Percentiles rank a stretch among this genome's conserved stretches.
Evolutionary conservation across 2,888 invertebrate species (phyloP).

Genomic region (Polymixis lichenea): DNA sequence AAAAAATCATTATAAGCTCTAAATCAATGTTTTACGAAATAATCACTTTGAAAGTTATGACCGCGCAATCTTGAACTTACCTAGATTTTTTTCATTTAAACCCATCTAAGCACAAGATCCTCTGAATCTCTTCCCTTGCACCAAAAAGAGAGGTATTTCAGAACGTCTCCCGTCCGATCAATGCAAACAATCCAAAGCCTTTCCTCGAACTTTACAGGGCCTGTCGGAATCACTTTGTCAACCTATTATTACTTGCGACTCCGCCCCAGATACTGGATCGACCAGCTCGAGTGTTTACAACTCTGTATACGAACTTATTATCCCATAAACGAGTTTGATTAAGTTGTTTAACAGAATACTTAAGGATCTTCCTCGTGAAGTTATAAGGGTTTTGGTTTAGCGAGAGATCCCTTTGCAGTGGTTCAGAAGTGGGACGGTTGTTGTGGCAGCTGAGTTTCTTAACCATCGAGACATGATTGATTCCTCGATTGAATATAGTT

Average conservation of each 20-base stretch:
- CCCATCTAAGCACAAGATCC: background rate
- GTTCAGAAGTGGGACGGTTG: background rate
- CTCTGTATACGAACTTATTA: constrained; percentile 54
- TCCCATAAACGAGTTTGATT: constrained; percentile 58
- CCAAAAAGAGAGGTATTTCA: background rate
- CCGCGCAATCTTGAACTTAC: no score
- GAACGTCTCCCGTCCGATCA: constrained; percentile 40
- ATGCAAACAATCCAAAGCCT: constrained; percentile 63
- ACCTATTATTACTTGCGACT: constrained; percentile 61
- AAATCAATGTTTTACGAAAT: no score
- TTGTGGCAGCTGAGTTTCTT: background rate
- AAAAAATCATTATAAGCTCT: no score
- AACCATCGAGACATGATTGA: background rate
- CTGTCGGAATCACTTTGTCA: constrained; percentile 63
- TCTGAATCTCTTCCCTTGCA: constrained; percentile 16
- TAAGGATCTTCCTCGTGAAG: constrained; percentile 37
- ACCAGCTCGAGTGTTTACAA: constrained; percentile 45
- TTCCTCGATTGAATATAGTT: background rate
- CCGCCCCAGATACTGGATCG: constrained; percentile 35
- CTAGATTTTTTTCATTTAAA: background rate
- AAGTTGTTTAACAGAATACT: constrained; percentile 54
- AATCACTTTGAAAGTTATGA: no score
- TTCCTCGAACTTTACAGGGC: constrained; percentile 41
- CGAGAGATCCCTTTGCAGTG: constrained; percentile 4
- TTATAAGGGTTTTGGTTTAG: constrained; percentile 31